Conservation (phyloP, 2,888 invertebrate genomes). For the Drosophila paracracens region DNA sequence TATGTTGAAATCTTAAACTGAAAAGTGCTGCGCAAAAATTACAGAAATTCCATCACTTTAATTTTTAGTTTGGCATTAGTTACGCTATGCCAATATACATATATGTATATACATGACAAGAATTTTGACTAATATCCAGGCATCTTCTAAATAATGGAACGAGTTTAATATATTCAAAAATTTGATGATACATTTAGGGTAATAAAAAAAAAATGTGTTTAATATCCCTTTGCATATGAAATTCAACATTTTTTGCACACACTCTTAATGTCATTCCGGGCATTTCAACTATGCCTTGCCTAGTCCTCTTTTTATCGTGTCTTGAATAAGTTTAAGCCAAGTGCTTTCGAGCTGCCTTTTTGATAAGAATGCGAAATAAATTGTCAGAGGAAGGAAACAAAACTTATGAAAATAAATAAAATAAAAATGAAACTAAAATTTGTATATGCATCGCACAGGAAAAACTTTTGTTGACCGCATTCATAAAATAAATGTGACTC, state of each 20-base stretch:
- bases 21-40: not conserved
- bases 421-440: slow-evolving; percentile 63
- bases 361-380: slow-evolving; percentile 72
- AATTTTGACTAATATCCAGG: slow-evolving; percentile 25
- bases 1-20: not conserved
- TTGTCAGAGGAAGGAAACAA: slow-evolving; percentile 55
- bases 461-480: slow-evolving; percentile 53
- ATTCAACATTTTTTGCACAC: slow-evolving; percentile 45
- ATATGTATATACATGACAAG: slow-evolving; percentile 13
- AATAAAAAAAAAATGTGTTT: slow-evolving; percentile 22
- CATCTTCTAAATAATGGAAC: not conserved
- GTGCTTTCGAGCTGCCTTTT: slow-evolving; percentile 24
- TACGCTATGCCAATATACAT: not conserved
- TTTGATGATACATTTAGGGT: slow-evolving; percentile 24
- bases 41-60: slow-evolving; percentile 1
- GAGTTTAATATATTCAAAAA: slow-evolving; percentile 32
- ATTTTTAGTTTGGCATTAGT: slow-evolving; percentile 8
- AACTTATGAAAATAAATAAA: slow-evolving; percentile 70
- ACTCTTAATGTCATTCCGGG: slow-evolving; percentile 28
- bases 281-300: slow-evolving; percentile 53
- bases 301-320: slow-evolving; percentile 29
- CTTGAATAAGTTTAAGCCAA: slow-evolving; percentile 42
- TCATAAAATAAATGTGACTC: slow-evolving; percentile 50
- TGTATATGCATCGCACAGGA: slow-evolving; percentile 42
- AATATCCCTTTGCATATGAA: slow-evolving; percentile 68